phyloP scores from a whole-genome alignment of 2,888 invertebrate species.

The Hetaerina titia region DNA sequence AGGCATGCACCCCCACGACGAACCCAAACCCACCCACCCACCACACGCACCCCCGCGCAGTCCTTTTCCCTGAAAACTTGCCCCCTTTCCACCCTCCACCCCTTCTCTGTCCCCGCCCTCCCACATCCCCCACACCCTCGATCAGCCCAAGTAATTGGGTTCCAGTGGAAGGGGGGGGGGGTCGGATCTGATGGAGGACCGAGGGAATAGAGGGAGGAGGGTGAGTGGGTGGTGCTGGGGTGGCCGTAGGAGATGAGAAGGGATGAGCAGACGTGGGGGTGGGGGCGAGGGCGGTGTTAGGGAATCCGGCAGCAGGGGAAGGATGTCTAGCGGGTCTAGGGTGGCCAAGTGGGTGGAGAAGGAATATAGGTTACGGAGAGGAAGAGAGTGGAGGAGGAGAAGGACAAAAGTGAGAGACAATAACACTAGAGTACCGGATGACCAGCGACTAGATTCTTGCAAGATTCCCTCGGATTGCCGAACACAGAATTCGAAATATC shows the following conservation, averaged over 20 bases:
- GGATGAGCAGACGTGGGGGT: background rate
- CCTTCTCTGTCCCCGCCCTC: background rate
- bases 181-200: background rate
- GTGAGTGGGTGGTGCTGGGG: constrained; percentile 8
- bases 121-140: constrained; percentile 18
- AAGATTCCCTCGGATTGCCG: no score
- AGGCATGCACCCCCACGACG: background rate
- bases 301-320: background rate
- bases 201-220: constrained; percentile 14
- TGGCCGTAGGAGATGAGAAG: constrained; percentile 19
- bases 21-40: constrained; percentile 68
- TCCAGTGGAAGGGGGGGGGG: constrained; percentile 36
- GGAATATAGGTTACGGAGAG: constrained; percentile 36
- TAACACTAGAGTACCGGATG: background rate
- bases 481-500: no score
- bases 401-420: background rate
- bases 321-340: background rate
- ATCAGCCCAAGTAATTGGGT: constrained; percentile 67
- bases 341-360: background rate
- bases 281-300: background rate
- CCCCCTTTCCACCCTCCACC: no score
- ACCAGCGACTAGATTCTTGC: background rate
- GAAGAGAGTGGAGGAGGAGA: background rate
- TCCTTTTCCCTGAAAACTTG: background rate
- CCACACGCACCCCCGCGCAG: constrained; percentile 50